Evolutionary conservation across 2,888 invertebrate species (phyloP), one percentile per base, ranked within the genome.

Genomic region (Dryobotodes eremita): DNA sequence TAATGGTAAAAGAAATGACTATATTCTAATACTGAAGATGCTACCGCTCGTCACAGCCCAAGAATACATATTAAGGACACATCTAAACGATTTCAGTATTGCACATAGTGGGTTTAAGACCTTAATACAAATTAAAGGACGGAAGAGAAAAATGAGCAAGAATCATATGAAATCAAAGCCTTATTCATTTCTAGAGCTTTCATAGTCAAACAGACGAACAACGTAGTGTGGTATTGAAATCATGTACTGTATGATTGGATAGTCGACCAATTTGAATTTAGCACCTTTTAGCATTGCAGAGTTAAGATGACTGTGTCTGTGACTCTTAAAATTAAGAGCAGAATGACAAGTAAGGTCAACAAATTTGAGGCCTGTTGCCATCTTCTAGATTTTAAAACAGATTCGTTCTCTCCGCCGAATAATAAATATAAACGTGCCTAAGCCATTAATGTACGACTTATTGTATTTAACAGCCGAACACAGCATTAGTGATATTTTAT

Each of bases 81-180:
- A 89, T 91, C 90, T 92, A 92, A 90, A 89, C 85, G 74, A 90
- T 89, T 90, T 79, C 53, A 68, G n/a, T 78, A 72, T 42, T 83
- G 79, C 77, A 70, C 72, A 79, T 77, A 83, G 75, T 84, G 84
- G 83, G 66, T 79, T 72, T 75, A 89, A 62, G 68, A 89, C 85
- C 82, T 89, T 85, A 75, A 85, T 86, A 85, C 80, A 93, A 94
- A 93, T 89, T 89, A 91, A 94, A 92, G 95, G 96, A 95, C 95
- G 95, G 96, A 94, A 92, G 80, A 85, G 85, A 94, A 89, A 95
- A 94, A 93, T 96, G 95, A 95, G 96, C 96, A 94, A 95, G 85
- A 93, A 91, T 88, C 72, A n/a, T 75, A 61, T 88, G 57, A 86
- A 87, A 82, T 79, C 48, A 86, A 71, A 71, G 53, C 17, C 48